A percentile compares a stretch with the other conserved stretches of the same genome.
phyloP scores from a whole-genome alignment of 2,888 invertebrate genomes.

The Trichopoda pennipes region DNA sequence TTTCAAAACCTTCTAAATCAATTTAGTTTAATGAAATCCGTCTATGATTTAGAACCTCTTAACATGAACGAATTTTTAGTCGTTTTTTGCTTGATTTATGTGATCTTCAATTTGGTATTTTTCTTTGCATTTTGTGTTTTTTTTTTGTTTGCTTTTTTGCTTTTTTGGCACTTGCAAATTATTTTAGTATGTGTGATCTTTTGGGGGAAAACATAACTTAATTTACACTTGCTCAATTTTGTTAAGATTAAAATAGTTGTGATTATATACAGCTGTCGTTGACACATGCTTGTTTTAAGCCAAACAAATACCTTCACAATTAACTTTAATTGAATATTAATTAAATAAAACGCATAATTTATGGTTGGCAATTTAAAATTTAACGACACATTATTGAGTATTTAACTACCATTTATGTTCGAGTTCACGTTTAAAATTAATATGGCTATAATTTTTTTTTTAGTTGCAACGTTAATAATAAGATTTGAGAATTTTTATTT shows the following conservation, averaged over 20 bases:
- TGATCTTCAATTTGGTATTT: conserved; percentile 40
- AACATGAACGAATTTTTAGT: conserved; percentile 51
- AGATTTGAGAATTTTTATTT: too few species aligned
- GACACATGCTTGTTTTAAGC: conserved; percentile 38
- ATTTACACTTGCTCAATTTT: conserved; percentile 56
- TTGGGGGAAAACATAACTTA: conserved; percentile 50
- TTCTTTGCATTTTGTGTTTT: too few species aligned
- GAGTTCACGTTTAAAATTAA: conserved; percentile 30
- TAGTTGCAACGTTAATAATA: not conserved
- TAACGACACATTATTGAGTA: conserved; percentile 33
- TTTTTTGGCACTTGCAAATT: conserved; percentile 13
- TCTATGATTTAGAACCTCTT: conserved; percentile 63
- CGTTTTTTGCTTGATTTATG: conserved; percentile 62
- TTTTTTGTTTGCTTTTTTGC: conserved; percentile 9
- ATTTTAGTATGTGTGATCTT: conserved; percentile 30
- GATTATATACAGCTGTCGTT: not conserved
- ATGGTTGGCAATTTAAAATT: conserved; percentile 38
- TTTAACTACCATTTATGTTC: conserved; percentile 28
- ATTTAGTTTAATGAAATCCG: conserved; percentile 53
- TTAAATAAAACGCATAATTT: conserved; percentile 64
- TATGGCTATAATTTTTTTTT: not conserved
- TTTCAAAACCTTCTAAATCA: conserved; percentile 56
- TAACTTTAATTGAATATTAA: conserved; percentile 62
- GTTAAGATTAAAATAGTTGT: conserved; percentile 18
- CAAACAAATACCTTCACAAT: conserved; percentile 40